phyloP scores from a whole-genome alignment of 37 sponge, comb jelly and placozoan species.

The Aplysina aerophoba region DNA sequence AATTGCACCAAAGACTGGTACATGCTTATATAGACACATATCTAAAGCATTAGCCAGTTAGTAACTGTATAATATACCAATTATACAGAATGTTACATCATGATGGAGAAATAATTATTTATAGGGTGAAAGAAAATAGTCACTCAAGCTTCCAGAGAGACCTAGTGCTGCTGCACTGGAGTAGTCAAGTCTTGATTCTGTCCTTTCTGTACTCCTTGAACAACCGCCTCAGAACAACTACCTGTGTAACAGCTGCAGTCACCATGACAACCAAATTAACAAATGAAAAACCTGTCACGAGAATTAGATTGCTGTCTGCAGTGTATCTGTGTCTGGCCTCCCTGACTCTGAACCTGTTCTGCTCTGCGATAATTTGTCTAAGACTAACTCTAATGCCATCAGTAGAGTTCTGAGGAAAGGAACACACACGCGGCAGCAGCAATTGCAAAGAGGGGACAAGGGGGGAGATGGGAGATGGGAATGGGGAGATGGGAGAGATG shows the following conservation, averaged over 20 bases:
- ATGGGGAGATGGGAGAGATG: not conserved
- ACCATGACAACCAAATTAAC: constrained; percentile 59
- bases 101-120: too few species aligned
- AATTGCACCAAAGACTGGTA: too few species aligned
- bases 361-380: constrained; percentile 49
- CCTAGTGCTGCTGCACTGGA: too few species aligned
- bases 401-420: constrained; percentile 27
- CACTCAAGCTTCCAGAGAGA: too few species aligned
- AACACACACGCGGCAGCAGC: not conserved
- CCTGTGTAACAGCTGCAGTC: constrained; percentile 70
- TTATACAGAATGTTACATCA: too few species aligned
- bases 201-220: constrained; percentile 69
- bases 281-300: constrained; percentile 76
- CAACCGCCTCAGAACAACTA: constrained; percentile 56
- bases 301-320: constrained; percentile 54
- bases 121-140: too few species aligned
- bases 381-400: constrained; percentile 51
- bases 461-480: not conserved
- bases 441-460: not conserved
- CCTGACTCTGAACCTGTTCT: constrained; percentile 74
- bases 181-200: constrained; percentile 53
- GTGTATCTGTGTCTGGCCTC: constrained; percentile 85
- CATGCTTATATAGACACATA: too few species aligned
- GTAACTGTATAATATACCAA: too few species aligned
- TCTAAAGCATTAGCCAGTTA: too few species aligned